Evolutionary conservation across 2,113 vertebrate species (phyloP), one percentile per base, ranked within the genome.

Genomic region (Gambusia affinis): DNA sequence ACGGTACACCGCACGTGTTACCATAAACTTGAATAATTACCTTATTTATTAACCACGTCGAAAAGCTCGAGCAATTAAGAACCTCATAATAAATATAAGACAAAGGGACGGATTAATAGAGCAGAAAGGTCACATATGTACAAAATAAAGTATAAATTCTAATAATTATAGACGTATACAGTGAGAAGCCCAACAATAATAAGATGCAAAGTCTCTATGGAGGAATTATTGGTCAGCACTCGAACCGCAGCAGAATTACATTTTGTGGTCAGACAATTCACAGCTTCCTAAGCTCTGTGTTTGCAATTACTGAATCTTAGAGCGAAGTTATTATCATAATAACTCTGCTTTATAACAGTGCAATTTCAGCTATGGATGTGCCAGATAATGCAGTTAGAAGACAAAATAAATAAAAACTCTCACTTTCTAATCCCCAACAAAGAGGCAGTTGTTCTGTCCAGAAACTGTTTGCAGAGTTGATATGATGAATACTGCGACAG

Each of bases 101-200:
- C 54, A 75, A 88, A 83, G 72, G 77, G 72, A 72, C 54, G 60
- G 71, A 84, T 78, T 54, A 67, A 72, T 71, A 79, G 80, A 76
- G 83, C 77, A 83, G 67, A 85, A 86, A 87, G 86, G 85, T 87
- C 79, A 73, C 17, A 35, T 63, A 71, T 66, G 35, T n/a, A 28
- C 62, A 7, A 8, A 76, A 76, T 64, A 72, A 54, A 42, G 17
- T 63, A 35, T 14, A 47, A 1, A 65, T 67, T 75, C 54, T 62
- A 75, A 82, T 73, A 65, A 29, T 71, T 62, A 47, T 64, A 12
- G 65, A 74, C 65, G 71, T 76, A 33, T 69, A 63, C 54, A 28
- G 24, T 35, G 19, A 60, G 64, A 66, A 15, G 15, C 10, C 33
- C 54, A 22, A 17, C 14, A 31, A 30, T 24, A 33, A 68, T 71